Evolutionary conservation across 2,797 vertebrate genomes (phyloP).

Genomic region (Cirrhinus mrigala): DNA sequence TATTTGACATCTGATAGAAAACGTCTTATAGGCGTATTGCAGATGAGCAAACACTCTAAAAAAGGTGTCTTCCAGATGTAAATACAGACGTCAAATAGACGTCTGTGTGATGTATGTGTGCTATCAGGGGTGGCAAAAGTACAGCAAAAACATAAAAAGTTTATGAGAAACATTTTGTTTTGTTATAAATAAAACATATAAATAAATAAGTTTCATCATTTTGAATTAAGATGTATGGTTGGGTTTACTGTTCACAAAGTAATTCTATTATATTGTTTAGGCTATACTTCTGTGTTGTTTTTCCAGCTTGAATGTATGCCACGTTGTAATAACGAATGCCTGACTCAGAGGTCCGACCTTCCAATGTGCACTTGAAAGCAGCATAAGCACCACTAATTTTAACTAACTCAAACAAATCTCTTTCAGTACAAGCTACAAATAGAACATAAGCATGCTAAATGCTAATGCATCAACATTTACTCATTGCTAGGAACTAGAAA

Average conservation of each 20-base stretch:
- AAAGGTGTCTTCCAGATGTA: too few relatives aligned
- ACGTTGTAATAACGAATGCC: background rate
- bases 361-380: background rate
- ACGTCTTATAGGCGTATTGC: too few relatives aligned
- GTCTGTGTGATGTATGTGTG: too few relatives aligned
- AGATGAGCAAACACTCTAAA: too few relatives aligned
- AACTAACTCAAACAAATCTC: background rate
- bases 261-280: background rate
- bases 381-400: slow-evolving; percentile 1
- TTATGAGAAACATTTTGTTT: too few relatives aligned
- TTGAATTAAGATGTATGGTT: background rate
- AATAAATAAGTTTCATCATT: too few relatives aligned
- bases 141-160: too few relatives aligned
- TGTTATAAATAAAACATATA: too few relatives aligned
- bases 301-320: background rate
- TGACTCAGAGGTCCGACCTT: background rate
- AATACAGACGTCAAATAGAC: too few relatives aligned
- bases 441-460: background rate
- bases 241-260: background rate
- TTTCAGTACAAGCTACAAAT: background rate
- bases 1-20: too few relatives aligned
- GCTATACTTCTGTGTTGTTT: background rate
- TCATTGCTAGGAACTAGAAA: background rate
- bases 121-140: too few relatives aligned
- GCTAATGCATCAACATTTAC: background rate